A percentile compares a stretch with the other conserved stretches of the same genome.
phyloP scores from a whole-genome alignment of 2,797 vertebrate genomes.

The Rhinatrema bivittatum region DNA sequence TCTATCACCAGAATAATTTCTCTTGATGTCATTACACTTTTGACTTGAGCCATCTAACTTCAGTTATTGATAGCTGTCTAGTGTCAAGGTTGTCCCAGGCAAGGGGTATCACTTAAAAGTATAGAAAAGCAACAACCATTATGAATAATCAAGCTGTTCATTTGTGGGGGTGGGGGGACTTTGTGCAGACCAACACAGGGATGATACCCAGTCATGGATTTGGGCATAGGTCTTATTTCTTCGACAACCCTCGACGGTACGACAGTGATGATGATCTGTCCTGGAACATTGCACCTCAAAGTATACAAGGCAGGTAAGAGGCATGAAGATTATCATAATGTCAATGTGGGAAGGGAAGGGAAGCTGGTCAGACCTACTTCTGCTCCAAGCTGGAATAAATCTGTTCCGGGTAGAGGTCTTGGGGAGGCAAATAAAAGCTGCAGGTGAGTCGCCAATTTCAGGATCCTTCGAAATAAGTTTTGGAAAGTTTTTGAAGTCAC shows the following conservation, averaged over 20 bases:
- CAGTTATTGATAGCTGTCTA: too few relatives aligned
- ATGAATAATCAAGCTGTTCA: too few relatives aligned
- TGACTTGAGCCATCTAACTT: too few relatives aligned
- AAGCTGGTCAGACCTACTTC: background rate
- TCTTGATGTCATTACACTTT: too few relatives aligned
- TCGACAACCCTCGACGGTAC: constrained; percentile 90
- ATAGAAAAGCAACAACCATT: too few relatives aligned
- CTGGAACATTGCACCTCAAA: constrained; percentile 85
- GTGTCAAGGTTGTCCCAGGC: too few relatives aligned
- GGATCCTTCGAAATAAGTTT: background rate
- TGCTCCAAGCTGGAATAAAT: background rate
- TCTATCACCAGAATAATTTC: too few relatives aligned
- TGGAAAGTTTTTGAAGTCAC: background rate
- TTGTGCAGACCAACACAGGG: constrained; percentile 54
- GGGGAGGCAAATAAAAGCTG: background rate
- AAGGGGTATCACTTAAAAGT: too few relatives aligned
- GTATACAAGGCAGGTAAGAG: constrained; percentile 77
- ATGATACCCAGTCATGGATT: constrained; percentile 78
- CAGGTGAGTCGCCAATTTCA: background rate
- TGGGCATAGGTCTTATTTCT: constrained; percentile 86
- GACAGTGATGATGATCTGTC: constrained; percentile 91
- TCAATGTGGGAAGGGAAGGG: background rate
- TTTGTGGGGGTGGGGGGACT: too few relatives aligned
- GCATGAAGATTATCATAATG: background rate
- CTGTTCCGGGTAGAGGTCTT: too few relatives aligned